Evolutionary conservation across 2,797 vertebrate species (phyloP).

Genomic region (Lacerta agilis): DNA sequence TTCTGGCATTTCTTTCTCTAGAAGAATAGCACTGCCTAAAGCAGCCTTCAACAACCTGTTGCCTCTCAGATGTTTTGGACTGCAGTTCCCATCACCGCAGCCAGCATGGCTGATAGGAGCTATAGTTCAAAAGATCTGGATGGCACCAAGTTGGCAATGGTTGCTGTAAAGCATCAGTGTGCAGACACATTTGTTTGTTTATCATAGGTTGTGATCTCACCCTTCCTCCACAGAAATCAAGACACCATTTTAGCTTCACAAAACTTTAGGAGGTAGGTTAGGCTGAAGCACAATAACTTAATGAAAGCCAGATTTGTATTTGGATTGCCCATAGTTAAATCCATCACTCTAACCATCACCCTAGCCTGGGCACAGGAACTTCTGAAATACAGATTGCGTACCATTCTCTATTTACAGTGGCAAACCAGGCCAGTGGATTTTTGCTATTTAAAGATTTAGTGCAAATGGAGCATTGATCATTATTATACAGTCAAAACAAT

Average conservation of each 20-base stretch:
- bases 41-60: neutral
- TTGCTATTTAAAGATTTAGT: conserved; percentile 22
- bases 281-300: neutral
- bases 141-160: neutral
- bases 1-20: no score
- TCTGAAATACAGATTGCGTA: neutral
- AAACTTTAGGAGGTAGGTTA: neutral
- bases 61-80: neutral
- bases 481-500: conserved; percentile 37
- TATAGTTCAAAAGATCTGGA: neutral
- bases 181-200: neutral
- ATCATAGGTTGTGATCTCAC: neutral
- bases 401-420: neutral
- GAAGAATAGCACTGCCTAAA: no score
- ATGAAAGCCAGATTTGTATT: neutral
- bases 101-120: neutral
- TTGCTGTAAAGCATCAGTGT: neutral
- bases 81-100: neutral
- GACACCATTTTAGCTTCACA: neutral
- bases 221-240: neutral
- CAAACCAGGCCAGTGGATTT: conserved; percentile 21
- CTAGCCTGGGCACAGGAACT: neutral
- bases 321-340: neutral
- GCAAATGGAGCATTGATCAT: conserved; percentile 15
- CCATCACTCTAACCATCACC: no score